Evolutionary conservation across 2,113 vertebrate species (phyloP), one percentile per base, ranked within the genome.

Genomic region (Hippopotamus amphibius): DNA sequence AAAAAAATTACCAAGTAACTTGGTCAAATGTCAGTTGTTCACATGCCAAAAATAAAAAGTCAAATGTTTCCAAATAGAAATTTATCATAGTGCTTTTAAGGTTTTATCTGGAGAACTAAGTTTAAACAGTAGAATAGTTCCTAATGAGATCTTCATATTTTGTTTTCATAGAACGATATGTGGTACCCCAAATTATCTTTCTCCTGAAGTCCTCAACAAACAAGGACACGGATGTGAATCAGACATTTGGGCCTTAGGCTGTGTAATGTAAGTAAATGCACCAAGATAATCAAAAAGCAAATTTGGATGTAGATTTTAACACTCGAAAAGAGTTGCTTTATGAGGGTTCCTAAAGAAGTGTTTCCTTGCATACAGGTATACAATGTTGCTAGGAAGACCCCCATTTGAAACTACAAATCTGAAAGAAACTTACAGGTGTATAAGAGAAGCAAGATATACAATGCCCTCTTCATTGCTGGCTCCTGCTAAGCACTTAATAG

Each of bases 191-290:
- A 99, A 99, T 98, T 99, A 99, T 98, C 99, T 99, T 98, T 99
- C 99, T 97, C 99, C 99, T 28, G 99, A 99, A 99, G 99, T 99
- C 95, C 99, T 99, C 97, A 99, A 99, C 98, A 99, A 99, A 98
- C 99, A 99, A 98, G 99, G 99, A 15, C 99, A 99, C 0, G 99
- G 99, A 98, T 99, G 99, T 98, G 99, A 99, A 99, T 99, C 99
- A 41, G 99, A 99, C 97, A 99, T 99, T 96, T 99, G 99, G 99
- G 99, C 99, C 74, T 98, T 99, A 41, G 99, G 99, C 98, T 99
- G 99, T 97, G 99, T 99, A 97, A 99, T 99, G 99, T 99, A 98
- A 99, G 99, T 99, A 97, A 43, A 80, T 4, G 57, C 5, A 41
- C 13, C n/a, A 50, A 41, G 46, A 59, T 97, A 21, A 72, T 33